These are phyloP conservation scores for Meiosimyza decipiens DNA, from an alignment of 2,888 invertebrate genomes.

Conservation along the genomic window DNA sequence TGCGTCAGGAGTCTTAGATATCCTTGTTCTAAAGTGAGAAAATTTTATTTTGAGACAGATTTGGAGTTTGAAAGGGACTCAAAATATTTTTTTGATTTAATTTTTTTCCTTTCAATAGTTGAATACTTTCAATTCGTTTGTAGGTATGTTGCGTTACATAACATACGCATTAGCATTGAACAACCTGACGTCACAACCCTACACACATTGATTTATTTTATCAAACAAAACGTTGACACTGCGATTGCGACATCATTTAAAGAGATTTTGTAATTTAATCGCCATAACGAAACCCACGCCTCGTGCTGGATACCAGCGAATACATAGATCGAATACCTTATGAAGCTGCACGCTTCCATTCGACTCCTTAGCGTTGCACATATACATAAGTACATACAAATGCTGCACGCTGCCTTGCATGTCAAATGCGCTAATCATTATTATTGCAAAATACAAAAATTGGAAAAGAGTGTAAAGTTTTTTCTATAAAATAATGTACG, in stretches of 20 bases:
- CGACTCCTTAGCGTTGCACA: too few relatives aligned
- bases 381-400: too few relatives aligned
- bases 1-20: too few relatives aligned
- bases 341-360: too few relatives aligned
- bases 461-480: slow-evolving; percentile 15
- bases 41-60: too few relatives aligned
- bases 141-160: too few relatives aligned
- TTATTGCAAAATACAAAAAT: slow-evolving; percentile 24
- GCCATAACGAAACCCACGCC: slow-evolving; percentile 14
- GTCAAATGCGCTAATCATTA: slow-evolving; percentile 18
- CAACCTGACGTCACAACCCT: not conserved
- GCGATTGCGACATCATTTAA: slow-evolving; percentile 10
- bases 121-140: too few relatives aligned
- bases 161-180: not conserved
- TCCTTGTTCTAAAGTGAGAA: too few relatives aligned
- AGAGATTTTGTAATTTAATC: slow-evolving; percentile 12
- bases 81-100: too few relatives aligned
- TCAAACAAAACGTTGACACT: slow-evolving; percentile 14
- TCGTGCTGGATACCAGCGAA: not conserved
- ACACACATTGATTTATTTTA: not conserved
- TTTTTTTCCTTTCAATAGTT: too few relatives aligned
- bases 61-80: too few relatives aligned
- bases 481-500: not conserved
- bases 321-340: too few relatives aligned
- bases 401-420: slow-evolving; percentile 9